Conservation (phyloP, 1,140 invertebrate genomes). For the Philopotamus ludificatus region DNA sequence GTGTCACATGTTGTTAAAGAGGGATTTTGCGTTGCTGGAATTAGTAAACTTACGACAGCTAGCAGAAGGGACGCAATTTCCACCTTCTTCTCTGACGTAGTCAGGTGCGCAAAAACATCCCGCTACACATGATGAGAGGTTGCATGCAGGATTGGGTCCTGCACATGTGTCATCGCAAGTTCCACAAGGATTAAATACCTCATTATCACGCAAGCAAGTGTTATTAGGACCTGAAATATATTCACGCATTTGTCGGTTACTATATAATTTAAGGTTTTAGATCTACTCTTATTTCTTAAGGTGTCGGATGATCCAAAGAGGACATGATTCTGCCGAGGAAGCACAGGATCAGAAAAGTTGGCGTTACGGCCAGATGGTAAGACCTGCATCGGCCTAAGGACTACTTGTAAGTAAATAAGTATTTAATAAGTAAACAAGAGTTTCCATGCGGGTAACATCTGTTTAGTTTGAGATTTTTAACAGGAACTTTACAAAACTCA, state of each 20-base stretch:
- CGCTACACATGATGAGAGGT: neutral
- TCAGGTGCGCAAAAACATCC: conserved; percentile 21
- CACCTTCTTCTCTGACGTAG: conserved; percentile 14
- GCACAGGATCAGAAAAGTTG: no score
- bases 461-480: no score
- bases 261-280: neutral
- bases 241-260: no score
- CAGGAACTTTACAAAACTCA: no score
- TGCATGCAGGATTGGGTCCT: neutral
- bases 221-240: conserved; percentile 1
- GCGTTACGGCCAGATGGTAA: no score
- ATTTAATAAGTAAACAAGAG: no score
- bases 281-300: conserved; percentile 3
- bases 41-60: conserved; percentile 8
- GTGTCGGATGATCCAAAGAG: neutral
- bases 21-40: neutral
- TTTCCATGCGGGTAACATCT: no score
- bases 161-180: conserved; percentile 12
- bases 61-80: neutral
- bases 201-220: neutral
- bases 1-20: neutral
- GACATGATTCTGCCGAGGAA: no score
- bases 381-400: no score
- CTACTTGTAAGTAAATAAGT: no score
- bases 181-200: conserved; percentile 7